Conservation (phyloP, 1,140 invertebrate genomes). For the Stegodyphus mimosarum region DNA sequence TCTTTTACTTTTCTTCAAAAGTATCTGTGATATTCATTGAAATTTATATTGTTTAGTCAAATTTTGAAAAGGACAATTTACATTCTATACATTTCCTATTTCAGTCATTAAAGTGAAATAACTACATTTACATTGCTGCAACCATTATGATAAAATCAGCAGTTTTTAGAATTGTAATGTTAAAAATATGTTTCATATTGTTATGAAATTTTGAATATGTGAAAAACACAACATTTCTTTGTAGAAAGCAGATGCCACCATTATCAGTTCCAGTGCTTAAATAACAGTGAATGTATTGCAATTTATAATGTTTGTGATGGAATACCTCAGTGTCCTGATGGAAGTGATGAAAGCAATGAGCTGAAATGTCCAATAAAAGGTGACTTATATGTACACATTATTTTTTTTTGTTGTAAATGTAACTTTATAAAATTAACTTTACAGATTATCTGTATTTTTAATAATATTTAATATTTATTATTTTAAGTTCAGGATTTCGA, state of each 20-base stretch:
- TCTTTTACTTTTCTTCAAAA: not conserved
- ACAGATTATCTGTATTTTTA: too few species aligned
- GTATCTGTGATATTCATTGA: not conserved
- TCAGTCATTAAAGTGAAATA: not conserved
- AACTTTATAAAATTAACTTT: too few species aligned
- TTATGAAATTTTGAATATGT: too few species aligned
- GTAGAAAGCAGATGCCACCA: constrained; percentile 64
- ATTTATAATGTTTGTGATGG: constrained; percentile 96
- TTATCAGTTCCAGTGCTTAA: constrained; percentile 88
- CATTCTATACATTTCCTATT: not conserved
- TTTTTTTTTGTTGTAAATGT: too few species aligned
- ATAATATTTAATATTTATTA: too few species aligned
- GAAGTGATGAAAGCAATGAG: constrained; percentile 87
- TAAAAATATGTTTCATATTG: too few species aligned
- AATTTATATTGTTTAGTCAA: constrained; percentile 1
- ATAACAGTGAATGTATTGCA: constrained; percentile 89
- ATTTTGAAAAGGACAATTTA: not conserved
- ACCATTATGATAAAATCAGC: too few species aligned
- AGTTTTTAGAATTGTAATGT: too few species aligned
- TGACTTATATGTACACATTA: not conserved
- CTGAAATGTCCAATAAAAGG: constrained; percentile 76
- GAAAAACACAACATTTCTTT: not conserved
- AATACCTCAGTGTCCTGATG: constrained; percentile 91
- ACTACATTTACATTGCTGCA: too few species aligned
- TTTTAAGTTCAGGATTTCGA: too few species aligned